phyloP scores from a whole-genome alignment of 2,888 invertebrate genomes.

The Pandemis corylana region DNA sequence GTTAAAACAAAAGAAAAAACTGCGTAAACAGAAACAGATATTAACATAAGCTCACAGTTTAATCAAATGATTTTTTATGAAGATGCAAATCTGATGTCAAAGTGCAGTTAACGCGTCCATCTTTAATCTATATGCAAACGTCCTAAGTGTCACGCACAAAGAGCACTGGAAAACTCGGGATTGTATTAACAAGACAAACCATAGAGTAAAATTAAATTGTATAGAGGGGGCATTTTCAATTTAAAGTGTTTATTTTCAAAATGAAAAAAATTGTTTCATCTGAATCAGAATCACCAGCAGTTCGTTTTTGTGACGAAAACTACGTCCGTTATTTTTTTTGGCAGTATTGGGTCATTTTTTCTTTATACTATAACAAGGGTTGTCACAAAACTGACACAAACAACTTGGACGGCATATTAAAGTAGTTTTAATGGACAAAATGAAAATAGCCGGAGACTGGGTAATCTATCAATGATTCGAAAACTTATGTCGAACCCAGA shows the following conservation, averaged over 20 bases:
- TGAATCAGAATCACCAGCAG: no score
- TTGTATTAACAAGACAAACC: constrained; percentile 23
- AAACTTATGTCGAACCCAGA: not conserved
- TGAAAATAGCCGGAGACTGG: not conserved
- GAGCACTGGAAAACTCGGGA: constrained; percentile 45
- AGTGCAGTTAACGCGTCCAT: constrained; percentile 31
- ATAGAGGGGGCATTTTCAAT: no score
- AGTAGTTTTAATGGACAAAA: no score
- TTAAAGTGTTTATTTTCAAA: no score
- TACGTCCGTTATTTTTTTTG: no score
- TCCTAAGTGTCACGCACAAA: constrained; percentile 42
- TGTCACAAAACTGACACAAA: no score
- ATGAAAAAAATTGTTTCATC: no score
- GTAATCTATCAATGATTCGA: not conserved
- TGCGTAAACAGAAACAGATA: not conserved
- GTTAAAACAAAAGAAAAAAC: not conserved
- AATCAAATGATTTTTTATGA: constrained; percentile 25
- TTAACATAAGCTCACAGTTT: constrained; percentile 7
- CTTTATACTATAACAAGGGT: no score
- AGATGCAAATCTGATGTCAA: constrained; percentile 42
- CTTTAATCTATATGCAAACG: constrained; percentile 37
- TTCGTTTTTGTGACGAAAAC: no score
- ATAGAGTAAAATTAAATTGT: constrained; percentile 12
- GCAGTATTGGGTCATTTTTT: no score
- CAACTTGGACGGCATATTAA: no score